Conservation (phyloP, 1,140 invertebrate genomes). For the Lethocerus indicus region DNA sequence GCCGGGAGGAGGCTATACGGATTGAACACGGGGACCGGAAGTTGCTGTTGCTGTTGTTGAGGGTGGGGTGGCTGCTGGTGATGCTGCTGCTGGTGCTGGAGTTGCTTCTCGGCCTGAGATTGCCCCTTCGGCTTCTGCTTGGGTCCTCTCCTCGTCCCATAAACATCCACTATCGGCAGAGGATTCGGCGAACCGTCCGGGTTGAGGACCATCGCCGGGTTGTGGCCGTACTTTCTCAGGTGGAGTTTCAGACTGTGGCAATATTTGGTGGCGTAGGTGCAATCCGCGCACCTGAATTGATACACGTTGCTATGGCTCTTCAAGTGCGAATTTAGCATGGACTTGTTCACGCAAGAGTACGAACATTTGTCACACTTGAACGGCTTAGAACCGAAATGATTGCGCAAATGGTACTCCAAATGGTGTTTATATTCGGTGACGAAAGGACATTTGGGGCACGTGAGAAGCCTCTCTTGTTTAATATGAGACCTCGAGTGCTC, state of each 20-base stretch:
- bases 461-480: conserved; percentile 77
- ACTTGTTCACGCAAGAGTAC: conserved; percentile 95
- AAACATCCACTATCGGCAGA: conserved; percentile 73
- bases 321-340: conserved; percentile 96
- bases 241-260: conserved; percentile 95
- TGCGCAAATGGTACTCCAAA: conserved; percentile 89
- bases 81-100: conserved; percentile 4
- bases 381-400: conserved; percentile 91
- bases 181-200: conserved; percentile 75
- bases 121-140: conserved; percentile 37
- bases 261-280: conserved; percentile 96
- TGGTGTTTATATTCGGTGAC: conserved; percentile 99
- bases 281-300: conserved; percentile 88
- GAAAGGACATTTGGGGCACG: conserved; percentile 85
- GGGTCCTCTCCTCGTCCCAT: conserved; percentile 72
- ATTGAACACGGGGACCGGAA: conserved; percentile 8
- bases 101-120: neutral
- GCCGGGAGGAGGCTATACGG: conserved; percentile 15
- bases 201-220: conserved; percentile 70
- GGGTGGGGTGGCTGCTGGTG: neutral
- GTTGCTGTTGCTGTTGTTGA: conserved; percentile 1
- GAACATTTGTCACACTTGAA: conserved; percentile 87
- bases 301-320: conserved; percentile 97
- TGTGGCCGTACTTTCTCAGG: conserved; percentile 82
- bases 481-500: conserved; percentile 81